These are phyloP conservation scores for Macroramphosus scolopax DNA, from an alignment of 2,797 vertebrate genomes.

Conservation along the genomic window DNA sequence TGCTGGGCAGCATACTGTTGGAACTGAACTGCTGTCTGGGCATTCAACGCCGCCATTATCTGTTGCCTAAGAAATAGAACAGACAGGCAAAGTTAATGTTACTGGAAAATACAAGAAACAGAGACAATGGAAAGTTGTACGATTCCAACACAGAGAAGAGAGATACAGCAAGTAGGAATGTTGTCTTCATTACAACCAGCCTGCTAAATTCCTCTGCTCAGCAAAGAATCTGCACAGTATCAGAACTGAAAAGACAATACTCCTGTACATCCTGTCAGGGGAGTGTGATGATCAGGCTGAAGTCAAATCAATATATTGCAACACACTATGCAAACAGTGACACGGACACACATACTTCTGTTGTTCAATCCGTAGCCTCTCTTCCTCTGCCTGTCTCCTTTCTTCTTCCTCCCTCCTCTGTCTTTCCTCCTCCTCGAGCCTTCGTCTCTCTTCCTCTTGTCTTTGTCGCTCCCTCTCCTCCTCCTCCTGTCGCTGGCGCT, in stretches of 20 bases:
- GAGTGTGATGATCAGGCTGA: background rate
- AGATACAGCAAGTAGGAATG: background rate
- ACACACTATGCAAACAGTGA: background rate
- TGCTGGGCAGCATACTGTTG: conserved; percentile 99
- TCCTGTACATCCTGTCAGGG: background rate
- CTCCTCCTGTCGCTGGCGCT: conserved; percentile 88
- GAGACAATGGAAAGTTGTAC: background rate
- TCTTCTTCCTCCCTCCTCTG: conserved; percentile 92
- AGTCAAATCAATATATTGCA: background rate
- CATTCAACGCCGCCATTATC: conserved; percentile 98
- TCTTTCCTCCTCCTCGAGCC: conserved; percentile 87
- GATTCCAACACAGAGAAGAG: background rate
- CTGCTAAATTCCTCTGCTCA: background rate
- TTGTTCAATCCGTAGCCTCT: conserved; percentile 91
- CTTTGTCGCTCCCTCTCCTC: conserved; percentile 89
- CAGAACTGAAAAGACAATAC: conserved; percentile 1
- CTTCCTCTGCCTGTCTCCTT: conserved; percentile 87
- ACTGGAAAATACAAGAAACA: conserved; percentile 15
- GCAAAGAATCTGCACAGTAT: background rate
- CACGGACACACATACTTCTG: conserved; percentile 84
- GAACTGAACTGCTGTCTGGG: conserved; percentile 97
- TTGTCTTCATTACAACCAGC: background rate
- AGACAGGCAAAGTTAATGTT: background rate
- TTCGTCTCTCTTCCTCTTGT: conserved; percentile 87
- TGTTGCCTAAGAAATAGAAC: conserved; percentile 84